Evolutionary conservation across 2,113 vertebrate genomes (phyloP), one percentile per base, ranked within the genome.

Genomic region (Felis chaus): DNA sequence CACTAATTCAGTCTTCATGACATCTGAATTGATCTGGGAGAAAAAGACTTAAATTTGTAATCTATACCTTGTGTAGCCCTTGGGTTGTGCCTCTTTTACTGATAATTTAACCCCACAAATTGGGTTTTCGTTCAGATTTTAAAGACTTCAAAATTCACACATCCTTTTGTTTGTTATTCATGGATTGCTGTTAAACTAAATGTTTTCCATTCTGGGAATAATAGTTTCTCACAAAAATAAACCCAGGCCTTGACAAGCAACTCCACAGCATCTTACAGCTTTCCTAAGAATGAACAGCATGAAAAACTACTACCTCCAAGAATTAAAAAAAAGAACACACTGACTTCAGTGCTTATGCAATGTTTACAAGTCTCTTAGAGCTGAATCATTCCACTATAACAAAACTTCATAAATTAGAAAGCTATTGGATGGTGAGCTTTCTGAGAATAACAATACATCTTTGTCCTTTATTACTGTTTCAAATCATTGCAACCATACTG

Each of bases 201-300:
- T 98, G 98, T 98, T 99, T 99, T 98, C 98, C 98, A 97, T 98
- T 97, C 97, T 97, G 97, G 97, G 98, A 99, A 99, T 99, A 98
- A 99, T 99, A 98, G 91, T 97, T 96, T 97, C 97, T 98, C 95
- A 97, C 92, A 89, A 98, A 99, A 99, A 98, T 98, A 98, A 98
- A 98, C 97, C 76, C 0, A 97, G 97, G 96, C 98, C 97, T 94
- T 98, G 98, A 98, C 97, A 98, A 98, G 98, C 95, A 98, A 96
- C 98, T 97, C 97, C 36, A 93, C 96, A 98, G 97, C 96, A 97
- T n/a, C 94, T 15, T 97, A 96, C 96, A 93, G 90, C 63, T 23
- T 81, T 97, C 97, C 89, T 95, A 33, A 31, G 71, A 96, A 87
- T 31, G 80, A 96, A 90, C 97, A 98, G 93, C 96, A 88, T 71